These are phyloP conservation scores for Sebastes nivosus DNA, from an alignment of 2,797 vertebrate genomes.

Conservation along the genomic window DNA sequence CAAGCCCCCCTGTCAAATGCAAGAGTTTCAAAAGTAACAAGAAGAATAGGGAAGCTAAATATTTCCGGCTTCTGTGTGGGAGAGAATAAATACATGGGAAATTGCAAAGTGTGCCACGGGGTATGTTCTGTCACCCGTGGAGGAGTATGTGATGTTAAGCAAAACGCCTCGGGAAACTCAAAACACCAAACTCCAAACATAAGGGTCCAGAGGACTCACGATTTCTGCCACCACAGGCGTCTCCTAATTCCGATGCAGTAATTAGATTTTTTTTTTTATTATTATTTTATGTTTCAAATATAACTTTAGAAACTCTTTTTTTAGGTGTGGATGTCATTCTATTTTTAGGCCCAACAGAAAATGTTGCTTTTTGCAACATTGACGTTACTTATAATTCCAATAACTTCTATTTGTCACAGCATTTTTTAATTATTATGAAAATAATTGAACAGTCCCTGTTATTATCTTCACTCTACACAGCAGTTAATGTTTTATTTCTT, in stretches of 20 bases:
- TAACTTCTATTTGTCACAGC: not conserved
- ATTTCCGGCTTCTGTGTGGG: slow-evolving; percentile 36
- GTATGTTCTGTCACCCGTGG: slow-evolving; percentile 62
- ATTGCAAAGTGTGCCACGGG: slow-evolving; percentile 49
- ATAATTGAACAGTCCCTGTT: not conserved
- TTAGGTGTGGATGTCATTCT: not conserved
- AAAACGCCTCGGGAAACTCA: slow-evolving; percentile 48
- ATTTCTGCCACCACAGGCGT: not conserved
- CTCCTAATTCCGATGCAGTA: not conserved
- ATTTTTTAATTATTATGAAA: not conserved
- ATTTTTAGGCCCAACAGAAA: not conserved
- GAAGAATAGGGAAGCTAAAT: slow-evolving; percentile 42
- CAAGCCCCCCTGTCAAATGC: slow-evolving; percentile 35
- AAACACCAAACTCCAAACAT: slow-evolving; percentile 9
- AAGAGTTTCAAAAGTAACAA: slow-evolving; percentile 53
- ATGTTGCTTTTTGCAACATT: not conserved
- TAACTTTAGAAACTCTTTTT: not conserved
- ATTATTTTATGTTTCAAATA: not conserved
- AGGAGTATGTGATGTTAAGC: slow-evolving; percentile 54
- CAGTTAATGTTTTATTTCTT: not conserved
- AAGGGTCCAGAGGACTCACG: slow-evolving; percentile 1
- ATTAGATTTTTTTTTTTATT: not conserved
- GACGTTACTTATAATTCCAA: not conserved
- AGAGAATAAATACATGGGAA: slow-evolving; percentile 55
- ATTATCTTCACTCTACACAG: not conserved